Percentiles rank a stretch among this genome's conserved stretches.
Evolutionary conservation across 2,797 vertebrate species (phyloP).

Genomic region (Crenichthys baileyi): DNA sequence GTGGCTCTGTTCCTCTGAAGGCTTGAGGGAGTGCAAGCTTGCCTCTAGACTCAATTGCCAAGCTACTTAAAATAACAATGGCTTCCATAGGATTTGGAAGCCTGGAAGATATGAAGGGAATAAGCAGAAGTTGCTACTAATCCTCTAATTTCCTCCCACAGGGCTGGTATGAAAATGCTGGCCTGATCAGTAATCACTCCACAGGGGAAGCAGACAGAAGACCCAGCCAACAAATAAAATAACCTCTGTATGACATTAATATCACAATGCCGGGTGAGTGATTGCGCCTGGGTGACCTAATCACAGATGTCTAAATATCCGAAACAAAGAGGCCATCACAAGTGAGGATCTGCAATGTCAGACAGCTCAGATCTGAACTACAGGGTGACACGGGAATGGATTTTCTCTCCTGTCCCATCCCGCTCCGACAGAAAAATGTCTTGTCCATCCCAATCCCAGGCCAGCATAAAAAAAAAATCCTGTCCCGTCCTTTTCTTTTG

Average conservation of each 20-base stretch:
- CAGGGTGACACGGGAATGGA: no score
- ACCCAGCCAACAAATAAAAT: slow-evolving; percentile 62
- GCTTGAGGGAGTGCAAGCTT: slow-evolving; percentile 65
- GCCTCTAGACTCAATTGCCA: slow-evolving; percentile 66
- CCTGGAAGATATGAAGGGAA: slow-evolving; percentile 69
- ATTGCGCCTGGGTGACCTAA: slow-evolving; percentile 46
- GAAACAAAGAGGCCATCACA: slow-evolving; percentile 37
- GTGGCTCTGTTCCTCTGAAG: slow-evolving; percentile 56
- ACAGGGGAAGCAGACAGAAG: slow-evolving; percentile 69
- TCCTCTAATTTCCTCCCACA: slow-evolving; percentile 79
- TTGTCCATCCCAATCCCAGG: no score
- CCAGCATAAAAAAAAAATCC: no score
- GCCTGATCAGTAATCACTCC: slow-evolving; percentile 74
- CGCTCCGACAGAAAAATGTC: no score
- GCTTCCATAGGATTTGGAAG: slow-evolving; percentile 75
- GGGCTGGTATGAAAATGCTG: slow-evolving; percentile 76
- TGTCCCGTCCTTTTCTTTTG: no score
- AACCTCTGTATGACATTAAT: slow-evolving; percentile 49
- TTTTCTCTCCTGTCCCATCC: no score
- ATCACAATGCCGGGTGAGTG: slow-evolving; percentile 54
- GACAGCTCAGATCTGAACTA: slow-evolving; percentile 28
- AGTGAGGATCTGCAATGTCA: slow-evolving; percentile 24
- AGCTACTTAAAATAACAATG: slow-evolving; percentile 81
- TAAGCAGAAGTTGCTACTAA: slow-evolving; percentile 78
- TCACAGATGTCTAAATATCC: slow-evolving; percentile 42